These are phyloP conservation scores for Phoenicopterus ruber DNA, from an alignment of 2,113 vertebrate species.

Conservation along the genomic window DNA sequence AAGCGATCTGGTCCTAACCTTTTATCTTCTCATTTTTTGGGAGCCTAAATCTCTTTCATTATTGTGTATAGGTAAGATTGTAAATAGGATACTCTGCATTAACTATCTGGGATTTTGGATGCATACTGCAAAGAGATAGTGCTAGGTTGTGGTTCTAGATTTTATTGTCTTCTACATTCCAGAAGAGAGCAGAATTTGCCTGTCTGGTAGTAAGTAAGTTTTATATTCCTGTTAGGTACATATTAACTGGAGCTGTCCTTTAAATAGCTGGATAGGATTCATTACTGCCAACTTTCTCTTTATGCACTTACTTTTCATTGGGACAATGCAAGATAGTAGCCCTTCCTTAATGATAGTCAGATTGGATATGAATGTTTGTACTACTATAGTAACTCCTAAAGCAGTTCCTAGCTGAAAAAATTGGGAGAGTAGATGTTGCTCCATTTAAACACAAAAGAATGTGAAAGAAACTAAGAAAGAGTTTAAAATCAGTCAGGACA, in stretches of 20 bases:
- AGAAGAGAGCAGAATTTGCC: not conserved
- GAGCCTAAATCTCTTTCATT: not conserved
- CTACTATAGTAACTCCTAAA: not conserved
- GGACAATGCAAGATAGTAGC: not conserved
- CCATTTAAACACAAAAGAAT: not conserved
- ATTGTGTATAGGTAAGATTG: not conserved
- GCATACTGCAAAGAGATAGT: not conserved
- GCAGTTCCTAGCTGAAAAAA: not conserved
- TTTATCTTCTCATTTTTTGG: not conserved
- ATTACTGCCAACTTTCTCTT: not conserved
- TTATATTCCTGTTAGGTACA: not conserved
- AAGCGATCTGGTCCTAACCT: not conserved
- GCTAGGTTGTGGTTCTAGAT: not conserved
- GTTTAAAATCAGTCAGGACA: not conserved
- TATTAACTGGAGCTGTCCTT: not conserved
- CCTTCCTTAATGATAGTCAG: not conserved
- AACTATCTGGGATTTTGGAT: not conserved
- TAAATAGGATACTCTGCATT: not conserved
- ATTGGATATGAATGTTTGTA: not conserved
- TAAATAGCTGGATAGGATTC: not conserved
- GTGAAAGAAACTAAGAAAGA: not conserved
- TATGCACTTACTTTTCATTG: not conserved
- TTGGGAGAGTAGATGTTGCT: too few species aligned
- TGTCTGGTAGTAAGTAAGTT: not conserved
- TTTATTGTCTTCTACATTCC: not conserved